Percentiles rank a stretch among this genome's conserved stretches.
phyloP scores from a whole-genome alignment of 2,888 invertebrate genomes.

The Folsomia manolachei region DNA sequence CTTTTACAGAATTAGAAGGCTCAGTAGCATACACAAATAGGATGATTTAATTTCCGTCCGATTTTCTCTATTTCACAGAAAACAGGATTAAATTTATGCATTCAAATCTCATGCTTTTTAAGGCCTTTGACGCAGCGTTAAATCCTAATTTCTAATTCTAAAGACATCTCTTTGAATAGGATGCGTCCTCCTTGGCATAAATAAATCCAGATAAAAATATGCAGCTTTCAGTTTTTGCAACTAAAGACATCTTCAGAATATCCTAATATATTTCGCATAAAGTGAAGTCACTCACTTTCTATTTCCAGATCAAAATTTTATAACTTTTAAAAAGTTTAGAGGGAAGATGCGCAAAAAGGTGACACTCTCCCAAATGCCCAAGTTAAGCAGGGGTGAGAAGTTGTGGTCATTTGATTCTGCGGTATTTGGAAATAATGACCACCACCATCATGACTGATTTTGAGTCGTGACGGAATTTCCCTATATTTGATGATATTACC shows the following conservation, averaged over 20 bases:
- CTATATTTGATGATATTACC: background rate
- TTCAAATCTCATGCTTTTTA: no score
- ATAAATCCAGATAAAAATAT: no score
- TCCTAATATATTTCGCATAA: no score
- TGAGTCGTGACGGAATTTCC: background rate
- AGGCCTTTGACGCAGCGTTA: no score
- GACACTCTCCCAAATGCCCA: background rate
- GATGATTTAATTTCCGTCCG: no score
- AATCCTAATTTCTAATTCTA: background rate
- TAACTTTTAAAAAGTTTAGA: background rate
- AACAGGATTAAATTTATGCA: no score
- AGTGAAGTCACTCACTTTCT: background rate
- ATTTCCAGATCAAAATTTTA: background rate
- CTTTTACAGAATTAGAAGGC: background rate
- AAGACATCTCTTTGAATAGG: background rate
- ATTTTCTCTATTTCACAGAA: no score
- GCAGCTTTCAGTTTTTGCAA: no score
- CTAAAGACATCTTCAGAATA: no score
- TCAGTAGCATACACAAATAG: no score
- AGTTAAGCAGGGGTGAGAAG: background rate
- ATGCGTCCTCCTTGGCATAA: no score
- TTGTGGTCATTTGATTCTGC: background rate
- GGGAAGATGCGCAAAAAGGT: background rate
- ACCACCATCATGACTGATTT: background rate
- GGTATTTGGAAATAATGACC: background rate